Evolutionary conservation across 92 coral and sea anemone genomes (phyloP).

Genomic region (Phenganax subtilis): DNA sequence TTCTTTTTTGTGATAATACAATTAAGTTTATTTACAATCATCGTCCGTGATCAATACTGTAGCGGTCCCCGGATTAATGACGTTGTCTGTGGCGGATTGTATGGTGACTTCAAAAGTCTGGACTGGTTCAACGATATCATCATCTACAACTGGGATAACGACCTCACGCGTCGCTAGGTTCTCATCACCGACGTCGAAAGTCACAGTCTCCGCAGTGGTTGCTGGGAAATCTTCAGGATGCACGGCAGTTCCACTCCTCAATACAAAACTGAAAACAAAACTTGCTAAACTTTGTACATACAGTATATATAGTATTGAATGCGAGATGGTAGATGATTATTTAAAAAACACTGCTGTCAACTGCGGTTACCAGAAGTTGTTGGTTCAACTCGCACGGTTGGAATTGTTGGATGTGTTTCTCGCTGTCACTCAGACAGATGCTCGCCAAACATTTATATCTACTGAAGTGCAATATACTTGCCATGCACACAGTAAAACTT

Average conservation of each 20-base stretch:
- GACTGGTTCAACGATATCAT: constrained; percentile 31
- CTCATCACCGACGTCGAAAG: constrained; percentile 10
- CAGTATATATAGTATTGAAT: background rate
- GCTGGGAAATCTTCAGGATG: constrained; percentile 35
- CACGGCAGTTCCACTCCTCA: constrained; percentile 8
- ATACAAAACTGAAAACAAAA: constrained; percentile 10
- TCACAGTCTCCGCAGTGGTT: constrained; percentile 4
- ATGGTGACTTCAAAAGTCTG: constrained; percentile 32
- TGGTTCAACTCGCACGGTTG: too few species aligned
- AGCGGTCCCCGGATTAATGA: constrained; percentile 2
- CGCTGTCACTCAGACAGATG: too few species aligned
- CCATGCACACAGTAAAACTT: too few species aligned
- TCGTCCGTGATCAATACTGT: constrained; percentile 41
- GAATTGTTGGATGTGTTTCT: too few species aligned
- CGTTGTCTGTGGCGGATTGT: background rate
- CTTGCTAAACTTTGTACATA: background rate
- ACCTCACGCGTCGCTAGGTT: constrained; percentile 2
- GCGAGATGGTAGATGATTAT: background rate
- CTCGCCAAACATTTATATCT: too few species aligned
- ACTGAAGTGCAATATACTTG: too few species aligned
- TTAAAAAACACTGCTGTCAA: background rate
- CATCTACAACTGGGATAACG: constrained; percentile 29
- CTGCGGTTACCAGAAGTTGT: too few species aligned
- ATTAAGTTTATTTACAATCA: constrained; percentile 26
- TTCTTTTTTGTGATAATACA: too few species aligned